A percentile compares a stretch with the other conserved stretches of the same genome.
Conservation (phyloP, 2,113 vertebrate species). For the Thymallus thymallus region DNA sequence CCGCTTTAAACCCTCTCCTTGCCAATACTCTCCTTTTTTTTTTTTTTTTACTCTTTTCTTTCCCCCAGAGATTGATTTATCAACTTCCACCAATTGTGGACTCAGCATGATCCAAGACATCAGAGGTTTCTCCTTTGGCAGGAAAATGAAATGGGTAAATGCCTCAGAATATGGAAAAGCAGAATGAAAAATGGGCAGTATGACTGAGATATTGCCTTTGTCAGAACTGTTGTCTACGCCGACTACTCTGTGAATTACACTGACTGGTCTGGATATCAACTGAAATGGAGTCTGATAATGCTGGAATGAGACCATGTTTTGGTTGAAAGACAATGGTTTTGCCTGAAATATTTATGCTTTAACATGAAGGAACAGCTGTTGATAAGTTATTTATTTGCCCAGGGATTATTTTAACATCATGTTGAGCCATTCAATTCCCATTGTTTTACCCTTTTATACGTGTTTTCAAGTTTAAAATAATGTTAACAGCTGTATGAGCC, state of each 20-base stretch:
- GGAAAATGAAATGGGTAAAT: background rate
- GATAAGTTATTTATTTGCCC: background rate
- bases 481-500: background rate
- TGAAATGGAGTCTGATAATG: background rate
- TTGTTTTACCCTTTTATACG: background rate
- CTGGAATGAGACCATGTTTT: background rate
- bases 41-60: too few species aligned
- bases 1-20: too few species aligned
- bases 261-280: background rate
- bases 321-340: background rate
- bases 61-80: background rate
- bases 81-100: background rate
- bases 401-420: background rate
- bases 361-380: background rate
- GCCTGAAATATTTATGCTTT: background rate
- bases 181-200: background rate
- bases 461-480: background rate
- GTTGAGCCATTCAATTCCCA: background rate
- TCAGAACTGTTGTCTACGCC: background rate
- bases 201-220: background rate
- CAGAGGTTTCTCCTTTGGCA: background rate
- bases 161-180: background rate
- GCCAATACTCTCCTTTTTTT: too few species aligned
- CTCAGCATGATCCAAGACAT: background rate
- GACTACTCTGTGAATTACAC: too few species aligned